Evolutionary conservation across 2,113 vertebrate species (phyloP).

Genomic region (Mungos mungo): DNA sequence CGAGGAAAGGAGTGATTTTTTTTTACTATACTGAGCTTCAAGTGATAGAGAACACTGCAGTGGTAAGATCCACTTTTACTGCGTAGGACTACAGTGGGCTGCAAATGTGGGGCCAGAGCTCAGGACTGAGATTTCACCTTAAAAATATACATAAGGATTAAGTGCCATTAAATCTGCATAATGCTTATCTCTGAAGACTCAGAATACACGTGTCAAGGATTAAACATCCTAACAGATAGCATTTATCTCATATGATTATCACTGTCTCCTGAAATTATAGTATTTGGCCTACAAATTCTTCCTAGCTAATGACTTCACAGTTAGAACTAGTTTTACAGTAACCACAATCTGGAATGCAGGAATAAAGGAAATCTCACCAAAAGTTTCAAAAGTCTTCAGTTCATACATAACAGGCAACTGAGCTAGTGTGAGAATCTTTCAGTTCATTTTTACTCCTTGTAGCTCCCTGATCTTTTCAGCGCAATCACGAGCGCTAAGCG

Average conservation of each 20-base stretch:
- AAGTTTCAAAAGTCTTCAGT: background rate
- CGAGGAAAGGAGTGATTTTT: background rate
- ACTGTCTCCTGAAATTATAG: background rate
- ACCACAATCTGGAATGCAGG: background rate
- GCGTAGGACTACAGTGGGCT: background rate
- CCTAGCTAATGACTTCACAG: background rate
- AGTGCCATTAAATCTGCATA: background rate
- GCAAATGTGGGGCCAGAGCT: background rate
- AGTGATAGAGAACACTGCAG: background rate
- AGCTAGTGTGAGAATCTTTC: background rate
- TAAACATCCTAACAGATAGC: background rate
- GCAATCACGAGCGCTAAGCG: background rate
- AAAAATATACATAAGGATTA: background rate
- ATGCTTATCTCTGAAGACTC: background rate
- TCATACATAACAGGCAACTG: background rate
- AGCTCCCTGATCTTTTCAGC: background rate
- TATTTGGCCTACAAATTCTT: background rate
- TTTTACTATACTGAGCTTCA: background rate
- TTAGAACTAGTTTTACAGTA: background rate
- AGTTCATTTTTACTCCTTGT: background rate
- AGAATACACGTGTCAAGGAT: background rate
- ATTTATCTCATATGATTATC: background rate
- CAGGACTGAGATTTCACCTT: background rate
- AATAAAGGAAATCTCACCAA: background rate
- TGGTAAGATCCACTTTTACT: background rate